These are phyloP conservation scores for Dasyornis broadbenti DNA, from an alignment of 2,113 vertebrate species.

Conservation along the genomic window DNA sequence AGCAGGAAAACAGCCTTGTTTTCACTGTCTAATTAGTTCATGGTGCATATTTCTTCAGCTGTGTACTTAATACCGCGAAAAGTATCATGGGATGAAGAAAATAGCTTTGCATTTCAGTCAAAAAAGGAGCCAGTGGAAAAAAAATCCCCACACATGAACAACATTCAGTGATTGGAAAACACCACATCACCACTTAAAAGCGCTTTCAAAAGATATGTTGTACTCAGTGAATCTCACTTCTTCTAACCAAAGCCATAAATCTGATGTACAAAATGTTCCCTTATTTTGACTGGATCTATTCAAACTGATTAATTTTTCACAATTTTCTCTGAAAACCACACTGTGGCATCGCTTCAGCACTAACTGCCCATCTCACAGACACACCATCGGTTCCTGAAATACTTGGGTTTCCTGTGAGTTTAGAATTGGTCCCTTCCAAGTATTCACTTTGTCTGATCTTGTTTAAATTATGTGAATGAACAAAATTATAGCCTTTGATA, in stretches of 20 bases:
- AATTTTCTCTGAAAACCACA: constrained; percentile 21
- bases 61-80: background rate
- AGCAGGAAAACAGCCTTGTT: background rate
- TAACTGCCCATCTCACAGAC: background rate
- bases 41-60: background rate
- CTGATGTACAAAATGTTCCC: background rate
- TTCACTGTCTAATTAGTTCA: constrained; percentile 11
- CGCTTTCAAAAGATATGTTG: background rate
- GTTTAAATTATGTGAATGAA: constrained; percentile 33
- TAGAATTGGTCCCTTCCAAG: constrained; percentile 18
- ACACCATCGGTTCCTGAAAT: background rate
- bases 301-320: constrained; percentile 1
- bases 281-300: background rate
- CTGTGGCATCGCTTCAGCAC: background rate
- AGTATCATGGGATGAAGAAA: background rate
- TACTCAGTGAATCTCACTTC: background rate
- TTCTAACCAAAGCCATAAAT: background rate
- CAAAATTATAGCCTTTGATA: constrained; percentile 44
- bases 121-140: background rate
- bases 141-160: background rate
- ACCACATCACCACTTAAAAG: background rate
- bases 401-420: constrained; percentile 27
- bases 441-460: constrained; percentile 25
- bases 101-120: background rate
- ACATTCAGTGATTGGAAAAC: background rate